These are phyloP conservation scores for Dolichoris vasculosae DNA, from an alignment of 1,140 invertebrate genomes.

Conservation along the genomic window DNA sequence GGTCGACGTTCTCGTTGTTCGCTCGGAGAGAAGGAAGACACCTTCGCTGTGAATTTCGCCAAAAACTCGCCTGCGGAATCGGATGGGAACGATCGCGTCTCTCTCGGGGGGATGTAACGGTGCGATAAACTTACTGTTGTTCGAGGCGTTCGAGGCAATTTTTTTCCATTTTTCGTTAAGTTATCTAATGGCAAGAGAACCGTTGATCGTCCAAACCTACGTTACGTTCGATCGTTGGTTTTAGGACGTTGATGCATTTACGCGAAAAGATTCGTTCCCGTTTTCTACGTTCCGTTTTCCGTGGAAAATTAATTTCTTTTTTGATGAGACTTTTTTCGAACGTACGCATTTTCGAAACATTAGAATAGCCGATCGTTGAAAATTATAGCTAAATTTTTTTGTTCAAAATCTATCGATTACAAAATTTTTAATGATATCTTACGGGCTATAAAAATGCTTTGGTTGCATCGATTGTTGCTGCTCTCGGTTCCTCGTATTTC, in stretches of 20 bases:
- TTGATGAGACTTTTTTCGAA: too few relatives aligned
- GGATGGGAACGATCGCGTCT: conserved; percentile 21
- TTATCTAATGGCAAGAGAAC: background rate
- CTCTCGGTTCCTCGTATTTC: background rate
- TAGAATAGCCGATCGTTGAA: too few relatives aligned
- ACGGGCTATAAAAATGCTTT: background rate
- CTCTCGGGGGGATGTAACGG: conserved; percentile 19
- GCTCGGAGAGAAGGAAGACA: background rate
- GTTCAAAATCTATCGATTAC: too few relatives aligned
- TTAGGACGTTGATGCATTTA: too few relatives aligned
- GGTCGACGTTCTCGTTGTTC: conserved; percentile 4
- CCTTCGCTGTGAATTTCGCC: background rate
- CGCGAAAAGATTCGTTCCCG: too few relatives aligned
- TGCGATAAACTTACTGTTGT: conserved; percentile 30
- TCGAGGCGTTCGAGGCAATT: background rate
- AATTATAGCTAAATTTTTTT: too few relatives aligned
- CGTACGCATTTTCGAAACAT: too few relatives aligned
- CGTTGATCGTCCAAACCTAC: background rate
- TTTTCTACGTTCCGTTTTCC: too few relatives aligned
- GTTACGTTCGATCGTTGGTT: too few relatives aligned
- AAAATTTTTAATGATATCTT: too few relatives aligned
- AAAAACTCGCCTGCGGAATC: conserved; percentile 31
- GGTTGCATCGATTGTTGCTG: background rate
- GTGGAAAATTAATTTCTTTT: too few relatives aligned
- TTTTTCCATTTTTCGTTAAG: background rate